phyloP scores from a whole-genome alignment of 1,140 invertebrate species.

The Diorhabda sublineata region DNA sequence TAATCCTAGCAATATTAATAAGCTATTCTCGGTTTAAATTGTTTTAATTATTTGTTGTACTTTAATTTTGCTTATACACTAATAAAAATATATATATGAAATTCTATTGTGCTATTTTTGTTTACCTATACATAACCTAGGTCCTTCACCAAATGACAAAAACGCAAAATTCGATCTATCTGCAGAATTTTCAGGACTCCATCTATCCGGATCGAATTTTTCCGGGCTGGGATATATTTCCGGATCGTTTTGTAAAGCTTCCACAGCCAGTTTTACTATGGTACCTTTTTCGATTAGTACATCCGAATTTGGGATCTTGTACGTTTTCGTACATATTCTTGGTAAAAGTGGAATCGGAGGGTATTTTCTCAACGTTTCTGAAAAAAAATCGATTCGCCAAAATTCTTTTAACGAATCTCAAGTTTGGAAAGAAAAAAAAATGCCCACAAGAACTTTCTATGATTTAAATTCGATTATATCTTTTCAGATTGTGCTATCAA shows the following conservation, averaged over 20 bases:
- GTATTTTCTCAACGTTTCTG: slow-evolving; percentile 52
- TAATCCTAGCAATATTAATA: too few species aligned
- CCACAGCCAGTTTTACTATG: slow-evolving; percentile 36
- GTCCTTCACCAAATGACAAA: slow-evolving; percentile 56
- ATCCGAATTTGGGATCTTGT: slow-evolving; percentile 47
- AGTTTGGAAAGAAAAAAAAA: too few species aligned
- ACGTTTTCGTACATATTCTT: slow-evolving; percentile 44
- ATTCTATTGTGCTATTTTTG: too few species aligned
- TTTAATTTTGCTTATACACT: too few species aligned
- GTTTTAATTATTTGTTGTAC: too few species aligned
- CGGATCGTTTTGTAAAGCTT: slow-evolving; percentile 48
- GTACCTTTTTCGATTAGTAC: slow-evolving; percentile 46
- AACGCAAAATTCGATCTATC: slow-evolving; percentile 35
- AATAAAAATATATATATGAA: too few species aligned
- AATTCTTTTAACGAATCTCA: too few species aligned
- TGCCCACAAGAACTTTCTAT: too few species aligned
- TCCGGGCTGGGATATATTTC: slow-evolving; percentile 47
- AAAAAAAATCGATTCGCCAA: background rate
- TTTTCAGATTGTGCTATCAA: too few species aligned
- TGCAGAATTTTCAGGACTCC: slow-evolving; percentile 42
- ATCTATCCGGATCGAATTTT: slow-evolving; percentile 51
- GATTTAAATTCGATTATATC: too few species aligned
- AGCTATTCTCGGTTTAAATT: too few species aligned
- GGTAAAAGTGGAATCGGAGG: slow-evolving; percentile 44
- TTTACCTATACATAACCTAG: slow-evolving; percentile 56